Base-by-base conservation (phyloP, 2,797 vertebrate genomes). In the Gymnodraco acuticeps region DNA sequence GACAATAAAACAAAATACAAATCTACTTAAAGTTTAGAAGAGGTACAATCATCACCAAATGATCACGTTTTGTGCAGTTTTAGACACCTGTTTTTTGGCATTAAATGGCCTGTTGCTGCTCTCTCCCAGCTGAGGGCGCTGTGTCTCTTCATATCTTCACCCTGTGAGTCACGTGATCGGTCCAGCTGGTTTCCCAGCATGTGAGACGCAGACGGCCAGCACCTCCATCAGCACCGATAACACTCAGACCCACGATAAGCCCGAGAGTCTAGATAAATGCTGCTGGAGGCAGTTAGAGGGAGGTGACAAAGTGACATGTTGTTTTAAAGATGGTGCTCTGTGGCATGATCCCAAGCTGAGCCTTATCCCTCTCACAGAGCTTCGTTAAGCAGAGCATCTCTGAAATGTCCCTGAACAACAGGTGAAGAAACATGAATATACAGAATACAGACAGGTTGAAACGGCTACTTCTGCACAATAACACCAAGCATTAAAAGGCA, bases 111-210 rank as follows among this genome's bases (percentile, higher is more conserved):
- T 45, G 58, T 75, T 81, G 38, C 82, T 46, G 33, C 17, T 15
- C 38, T 19, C 2, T 8, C 63, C 89, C 90, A 92, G 73, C 55
- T 51, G 93, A 78, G 86, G 90, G 90, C 81, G 55, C 87, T 92
- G 77, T 81, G 80, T 45, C 59, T 69, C 79, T 78, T 72, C 67
- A 6, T 42, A 17, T 38, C 20, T 27, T 12, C 45, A 52, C 46
- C 7, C 3, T 4, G 62, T 86, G 82, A 85, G 65, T 87, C 84
- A 89, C 82, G 70, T 33, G 46, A 75, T 76, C 14, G 20, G 62
- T 71, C 90, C 91, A 91, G 87, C 81, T 92, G 90, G 82, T 87
- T 85, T 53, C 69, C 27, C 86, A 83, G 88, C 82, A 82, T 65
- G 89, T 70, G 63, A 86, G 66, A 77, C 41, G 5, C 86, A 87